These are phyloP conservation scores for Sesamia inferens DNA, from an alignment of 2,888 invertebrate genomes.

Conservation along the genomic window DNA sequence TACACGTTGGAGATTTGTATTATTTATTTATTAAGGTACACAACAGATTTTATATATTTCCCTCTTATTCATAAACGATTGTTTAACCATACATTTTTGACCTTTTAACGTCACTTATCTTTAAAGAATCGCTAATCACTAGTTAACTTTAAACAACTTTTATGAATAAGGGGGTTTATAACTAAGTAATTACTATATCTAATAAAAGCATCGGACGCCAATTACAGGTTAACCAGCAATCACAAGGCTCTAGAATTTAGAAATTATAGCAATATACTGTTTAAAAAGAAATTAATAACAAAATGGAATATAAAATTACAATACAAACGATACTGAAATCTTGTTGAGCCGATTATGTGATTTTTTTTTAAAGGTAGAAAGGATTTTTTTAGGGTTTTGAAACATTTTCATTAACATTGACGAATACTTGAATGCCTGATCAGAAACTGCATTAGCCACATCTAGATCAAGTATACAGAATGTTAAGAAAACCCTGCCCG, in stretches of 20 bases:
- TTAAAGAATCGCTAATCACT: no score
- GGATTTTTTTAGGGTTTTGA: background rate
- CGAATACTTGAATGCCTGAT: background rate
- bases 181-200: background rate
- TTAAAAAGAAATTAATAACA: background rate
- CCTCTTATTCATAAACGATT: no score
- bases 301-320: background rate
- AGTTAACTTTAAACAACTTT: no score
- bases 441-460: background rate
- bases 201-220: background rate
- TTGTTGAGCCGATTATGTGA: slow-evolving; percentile 11
- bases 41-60: background rate
- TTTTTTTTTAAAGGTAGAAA: background rate
- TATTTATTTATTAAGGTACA: slow-evolving; percentile 1
- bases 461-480: slow-evolving; percentile 7
- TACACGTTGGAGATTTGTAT: slow-evolving; percentile 34
- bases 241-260: background rate
- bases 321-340: background rate
- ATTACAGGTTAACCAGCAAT: background rate
- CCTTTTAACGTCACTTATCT: no score
- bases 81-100: no score
- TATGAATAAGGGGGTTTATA: no score
- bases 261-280: background rate
- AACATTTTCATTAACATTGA: background rate
- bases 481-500: no score